Evolutionary conservation across 2,113 vertebrate genomes (phyloP).

Genomic region (Thunnus maccoyii): DNA sequence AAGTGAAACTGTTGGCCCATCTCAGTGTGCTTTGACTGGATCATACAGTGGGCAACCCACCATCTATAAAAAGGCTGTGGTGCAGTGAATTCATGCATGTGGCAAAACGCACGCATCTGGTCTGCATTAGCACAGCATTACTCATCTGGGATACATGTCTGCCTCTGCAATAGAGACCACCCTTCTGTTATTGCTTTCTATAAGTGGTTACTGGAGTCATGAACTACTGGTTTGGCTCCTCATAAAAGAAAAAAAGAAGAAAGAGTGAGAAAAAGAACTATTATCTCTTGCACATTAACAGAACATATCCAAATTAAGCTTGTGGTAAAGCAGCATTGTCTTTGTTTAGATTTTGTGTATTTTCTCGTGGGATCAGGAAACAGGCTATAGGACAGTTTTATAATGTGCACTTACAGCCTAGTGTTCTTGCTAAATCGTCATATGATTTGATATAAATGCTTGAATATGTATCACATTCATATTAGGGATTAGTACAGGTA

Average conservation of each 20-base stretch:
- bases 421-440: not conserved
- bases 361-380: constrained; percentile 9
- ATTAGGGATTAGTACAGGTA: not conserved
- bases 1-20: constrained; percentile 61
- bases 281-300: not conserved
- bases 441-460: constrained; percentile 22
- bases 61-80: constrained; percentile 45
- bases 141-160: constrained; percentile 58
- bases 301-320: constrained; percentile 20
- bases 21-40: constrained; percentile 58
- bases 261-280: constrained; percentile 1
- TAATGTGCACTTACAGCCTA: constrained; percentile 3
- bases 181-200: constrained; percentile 61
- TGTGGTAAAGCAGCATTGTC: constrained; percentile 5
- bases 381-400: constrained; percentile 6
- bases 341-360: not conserved
- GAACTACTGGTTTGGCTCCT: constrained; percentile 70
- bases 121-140: constrained; percentile 58
- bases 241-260: constrained; percentile 54
- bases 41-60: constrained; percentile 36
- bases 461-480: constrained; percentile 6
- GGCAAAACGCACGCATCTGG: constrained; percentile 67
- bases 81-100: constrained; percentile 36
- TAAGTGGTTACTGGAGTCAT: constrained; percentile 67
- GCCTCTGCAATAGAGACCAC: constrained; percentile 48